Base-by-base conservation (phyloP, 2,113 vertebrate species). In the Steatornis caripensis region DNA sequence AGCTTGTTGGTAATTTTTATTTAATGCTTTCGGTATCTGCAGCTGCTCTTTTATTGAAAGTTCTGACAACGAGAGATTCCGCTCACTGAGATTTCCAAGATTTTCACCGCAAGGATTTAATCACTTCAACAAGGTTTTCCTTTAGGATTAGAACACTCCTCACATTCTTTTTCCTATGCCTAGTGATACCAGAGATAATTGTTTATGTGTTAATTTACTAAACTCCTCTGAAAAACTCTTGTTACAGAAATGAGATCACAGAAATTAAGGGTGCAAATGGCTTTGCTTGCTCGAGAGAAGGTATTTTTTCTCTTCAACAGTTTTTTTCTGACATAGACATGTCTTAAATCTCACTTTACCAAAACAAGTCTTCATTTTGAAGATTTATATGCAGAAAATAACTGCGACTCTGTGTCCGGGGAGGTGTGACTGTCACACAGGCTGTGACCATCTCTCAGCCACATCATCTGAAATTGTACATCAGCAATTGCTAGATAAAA, bases 1-100 rank as follows among this genome's bases (percentile, higher is more conserved):
- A 99, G 99, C 97, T 98, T 97, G 97, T 96, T 97, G 96, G 98
- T 97, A 96, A 98, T 98, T 97, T 98, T 98, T 98, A 97, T 98
- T 98, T 98, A 97, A 98, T 97, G 96, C 89, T 98, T 97, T 96
- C 96, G 94, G 93, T 93, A 97, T 97, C 94, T 94, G 92, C 96
- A 97, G 91, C 96, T 97, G 96, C 74, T 95, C 89, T 96, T 95
- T 95, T 95, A 92, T 79, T 96, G 94, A 97, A 97, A 97, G 94
- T 98, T 98, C 97, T 98, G 95, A 98, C 97, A 97, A 95, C 76
- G 91, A 96, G 95, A 97, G 93, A 97, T 96, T 94, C 88, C 54
- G 93, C 88, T 95, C 72, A 78, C 79, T 10, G 51, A 97, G 93
- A 97, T 95, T 97, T 95, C 96, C 72, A 82, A 92, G 95, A 84